Base-by-base conservation (phyloP, 2,888 invertebrate genomes). In the Acanthosoma haemorrhoidale region DNA sequence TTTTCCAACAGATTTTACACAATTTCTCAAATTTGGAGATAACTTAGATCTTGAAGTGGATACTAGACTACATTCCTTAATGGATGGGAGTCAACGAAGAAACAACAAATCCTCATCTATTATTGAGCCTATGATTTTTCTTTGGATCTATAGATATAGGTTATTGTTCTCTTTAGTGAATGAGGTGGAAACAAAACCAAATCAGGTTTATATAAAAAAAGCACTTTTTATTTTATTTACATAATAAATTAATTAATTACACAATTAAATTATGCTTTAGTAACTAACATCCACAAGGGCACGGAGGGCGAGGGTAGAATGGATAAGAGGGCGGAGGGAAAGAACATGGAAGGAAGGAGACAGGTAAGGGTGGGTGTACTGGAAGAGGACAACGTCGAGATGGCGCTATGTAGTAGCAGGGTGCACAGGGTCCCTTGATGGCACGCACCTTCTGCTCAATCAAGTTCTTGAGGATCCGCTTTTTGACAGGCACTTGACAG, bases 401-500 rank as follows among this genome's bases (percentile, higher is more conserved):
- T 6, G 59, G 31, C 2, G 59, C 8, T 5, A 4, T 8, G 4
- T 16, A 11, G 8, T 18, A 18, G 31, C 70, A 70, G 6, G 38
- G n/a, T 4, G 15, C 11, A 67, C 72, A 72, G 11, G 72, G 72
- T 5, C 70, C 72, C 29, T 68, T 59, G 34, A 70, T 66, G 9
- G 63, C 64, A 21, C 51, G 64, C 1, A 69, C 60, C 11, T 43
- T 36, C 39, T 69, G 69, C 18, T 71, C 71, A 11, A 69, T 39
- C 6, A 69, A 25, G 38, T 68, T 69, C 31, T 67, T 69, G 5
- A 71, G 51, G 25, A 61, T 11, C 9, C 51, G 32, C 13, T 69
- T 51, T 16, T 71, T 71, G 61, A 71, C 69, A 18, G 71, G 71
- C 13, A 71, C 57, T n/a, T 63, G 51, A 58, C 21, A 36, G 9